Percentiles rank a stretch among this genome's conserved stretches.
These are phyloP conservation scores for Neoaliturus tenellus DNA, from an alignment of 2,888 invertebrate species.

Conservation along the genomic window DNA sequence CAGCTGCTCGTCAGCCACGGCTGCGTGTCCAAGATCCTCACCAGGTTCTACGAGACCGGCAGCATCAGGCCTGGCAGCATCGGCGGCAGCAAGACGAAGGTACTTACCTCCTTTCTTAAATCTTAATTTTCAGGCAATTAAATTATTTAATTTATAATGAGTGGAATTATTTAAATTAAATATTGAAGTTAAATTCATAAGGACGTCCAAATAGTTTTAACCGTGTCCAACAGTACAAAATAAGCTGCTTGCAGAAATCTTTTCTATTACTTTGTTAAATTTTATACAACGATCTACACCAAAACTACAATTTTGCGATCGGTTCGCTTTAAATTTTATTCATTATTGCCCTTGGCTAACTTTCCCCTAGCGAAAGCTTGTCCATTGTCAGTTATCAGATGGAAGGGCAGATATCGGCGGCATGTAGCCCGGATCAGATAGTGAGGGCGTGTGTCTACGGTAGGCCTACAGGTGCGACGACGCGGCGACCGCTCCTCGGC, in stretches of 20 bases:
- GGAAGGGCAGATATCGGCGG: background rate
- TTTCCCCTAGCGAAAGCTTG: background rate
- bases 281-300: no score
- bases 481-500: no score
- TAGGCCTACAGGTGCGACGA: background rate
- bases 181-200: no score
- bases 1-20: constrained; percentile 97
- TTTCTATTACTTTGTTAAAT: no score
- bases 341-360: background rate
- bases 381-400: background rate
- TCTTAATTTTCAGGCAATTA: no score
- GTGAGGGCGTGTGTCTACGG: background rate
- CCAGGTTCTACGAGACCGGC: constrained; percentile 97
- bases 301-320: no score
- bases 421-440: background rate
- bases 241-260: no score
- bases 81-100: constrained; percentile 97
- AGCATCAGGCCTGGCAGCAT: constrained; percentile 97
- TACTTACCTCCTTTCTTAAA: constrained; percentile 71
- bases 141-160: no score
- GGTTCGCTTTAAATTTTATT: no score
- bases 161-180: no score
- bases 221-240: no score
- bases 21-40: constrained; percentile 97
- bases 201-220: no score